Evolutionary conservation across 2,797 vertebrate genomes (phyloP).

Genomic region (Momotus momota): DNA sequence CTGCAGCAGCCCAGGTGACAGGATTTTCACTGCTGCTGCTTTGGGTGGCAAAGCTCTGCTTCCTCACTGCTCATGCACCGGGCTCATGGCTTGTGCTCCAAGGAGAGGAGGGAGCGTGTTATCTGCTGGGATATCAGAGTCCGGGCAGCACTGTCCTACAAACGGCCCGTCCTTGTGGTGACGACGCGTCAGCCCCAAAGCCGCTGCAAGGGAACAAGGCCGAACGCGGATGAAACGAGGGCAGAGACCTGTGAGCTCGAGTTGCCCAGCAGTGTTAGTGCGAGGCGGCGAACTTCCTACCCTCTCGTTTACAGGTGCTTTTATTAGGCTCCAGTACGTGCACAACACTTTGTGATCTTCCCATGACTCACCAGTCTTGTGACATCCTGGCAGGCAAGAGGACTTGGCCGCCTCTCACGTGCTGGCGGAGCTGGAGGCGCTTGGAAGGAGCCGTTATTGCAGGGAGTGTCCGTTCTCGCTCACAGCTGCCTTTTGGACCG

Average conservation of each 20-base stretch:
- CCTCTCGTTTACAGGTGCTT: not conserved
- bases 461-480: not conserved
- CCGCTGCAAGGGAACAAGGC: not conserved
- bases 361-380: constrained; percentile 38
- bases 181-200: not conserved
- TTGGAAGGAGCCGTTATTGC: constrained; percentile 37
- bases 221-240: accelerated
- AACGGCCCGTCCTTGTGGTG: accelerated
- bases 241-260: not conserved
- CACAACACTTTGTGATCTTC: not conserved
- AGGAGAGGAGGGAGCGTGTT: not conserved
- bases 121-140: not conserved
- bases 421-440: not conserved
- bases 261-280: not conserved
- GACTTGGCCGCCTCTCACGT: not conserved
- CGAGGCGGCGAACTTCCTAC: not conserved
- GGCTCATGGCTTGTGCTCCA: not conserved
- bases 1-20: not conserved
- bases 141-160: not conserved
- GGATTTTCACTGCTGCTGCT: accelerated
- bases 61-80: accelerated
- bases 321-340: not conserved
- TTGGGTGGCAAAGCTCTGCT: not conserved
- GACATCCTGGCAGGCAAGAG: constrained; percentile 24
- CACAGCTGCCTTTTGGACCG: not conserved